Evolutionary conservation across 1,140 invertebrate species (phyloP).

Genomic region (Dendroctonus ponderosae): DNA sequence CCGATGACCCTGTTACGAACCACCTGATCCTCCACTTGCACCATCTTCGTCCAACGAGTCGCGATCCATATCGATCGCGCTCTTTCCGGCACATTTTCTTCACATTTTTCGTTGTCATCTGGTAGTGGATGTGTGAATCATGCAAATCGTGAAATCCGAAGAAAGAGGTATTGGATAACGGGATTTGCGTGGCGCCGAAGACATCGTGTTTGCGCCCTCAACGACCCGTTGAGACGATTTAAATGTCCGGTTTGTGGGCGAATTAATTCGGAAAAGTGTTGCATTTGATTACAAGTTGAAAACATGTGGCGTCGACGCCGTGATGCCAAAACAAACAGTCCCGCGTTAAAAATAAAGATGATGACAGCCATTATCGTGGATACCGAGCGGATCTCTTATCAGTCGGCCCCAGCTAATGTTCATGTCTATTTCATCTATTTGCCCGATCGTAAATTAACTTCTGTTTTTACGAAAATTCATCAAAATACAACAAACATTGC

Average conservation of each 20-base stretch:
- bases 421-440: conserved; percentile 1
- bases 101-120: conserved; percentile 7
- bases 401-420: conserved; percentile 1
- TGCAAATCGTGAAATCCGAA: conserved; percentile 20
- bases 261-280: neutral
- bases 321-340: conserved; percentile 11
- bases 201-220: neutral
- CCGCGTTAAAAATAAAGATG: conserved; percentile 15
- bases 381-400: conserved; percentile 9
- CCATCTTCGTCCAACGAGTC: neutral
- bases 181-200: conserved; percentile 7
- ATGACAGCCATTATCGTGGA: conserved; percentile 11
- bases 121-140: conserved; percentile 16
- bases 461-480: neutral
- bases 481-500: neutral
- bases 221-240: neutral
- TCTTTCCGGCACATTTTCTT: conserved; percentile 1
- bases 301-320: neutral
- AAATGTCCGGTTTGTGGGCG: neutral
- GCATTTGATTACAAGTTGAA: neutral
- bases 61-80: neutral
- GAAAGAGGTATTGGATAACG: conserved; percentile 18
- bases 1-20: conserved; percentile 21
- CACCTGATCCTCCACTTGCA: conserved; percentile 11
- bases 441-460: conserved; percentile 6